Base-by-base conservation (phyloP, 2,113 vertebrate genomes). In the Triplophysa siluroides region DNA sequence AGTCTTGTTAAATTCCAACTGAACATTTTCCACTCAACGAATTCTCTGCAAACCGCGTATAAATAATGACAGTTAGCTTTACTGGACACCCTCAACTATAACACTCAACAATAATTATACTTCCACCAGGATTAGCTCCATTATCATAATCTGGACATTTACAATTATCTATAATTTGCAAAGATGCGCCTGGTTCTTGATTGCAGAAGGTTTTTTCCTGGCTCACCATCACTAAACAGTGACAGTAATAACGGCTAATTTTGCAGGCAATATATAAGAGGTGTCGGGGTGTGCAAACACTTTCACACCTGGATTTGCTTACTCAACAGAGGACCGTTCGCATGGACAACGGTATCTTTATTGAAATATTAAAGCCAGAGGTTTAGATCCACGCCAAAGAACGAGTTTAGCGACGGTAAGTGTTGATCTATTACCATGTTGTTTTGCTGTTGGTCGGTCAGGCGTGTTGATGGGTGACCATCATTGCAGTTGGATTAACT, bases 101-200 rank as follows among this genome's bases (percentile, higher is more conserved):
- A 97, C 96, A 96, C 96, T 97, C 94, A 94, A 96, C 95, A 96
- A 96, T 99, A 99, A 98, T 99, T 98, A 99, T 96, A 96, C 96
- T 96, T 93, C 94, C 92, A 94, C 92, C 95, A 97, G 97, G 96
- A 98, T 99, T 98, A 98, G 95, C 94, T 91, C 96, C 96, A 99
- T 99, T 99, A 98, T 99, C 96, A 99, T 99, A 99, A 99, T 99
- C 97, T 98, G 98, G 98, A 98, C 98, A 97, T 98, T 99, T 96
- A 97, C 97, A 99, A 99, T 99, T 99, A 98, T 97, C 96, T 98
- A 96, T 97, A 98, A 99, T 99, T 99, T 98, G 95, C 96, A 98
- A 98, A 99, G 97, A 99, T 99, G 97, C 96, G 95, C 96, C 95
- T 94, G 96, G 96, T 97, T 92, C 97, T 97, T 99, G 97, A 99